Evolutionary conservation across 2,888 invertebrate species (phyloP), one percentile per base, ranked within the genome.

Genomic region (Cloeon dipterum): DNA sequence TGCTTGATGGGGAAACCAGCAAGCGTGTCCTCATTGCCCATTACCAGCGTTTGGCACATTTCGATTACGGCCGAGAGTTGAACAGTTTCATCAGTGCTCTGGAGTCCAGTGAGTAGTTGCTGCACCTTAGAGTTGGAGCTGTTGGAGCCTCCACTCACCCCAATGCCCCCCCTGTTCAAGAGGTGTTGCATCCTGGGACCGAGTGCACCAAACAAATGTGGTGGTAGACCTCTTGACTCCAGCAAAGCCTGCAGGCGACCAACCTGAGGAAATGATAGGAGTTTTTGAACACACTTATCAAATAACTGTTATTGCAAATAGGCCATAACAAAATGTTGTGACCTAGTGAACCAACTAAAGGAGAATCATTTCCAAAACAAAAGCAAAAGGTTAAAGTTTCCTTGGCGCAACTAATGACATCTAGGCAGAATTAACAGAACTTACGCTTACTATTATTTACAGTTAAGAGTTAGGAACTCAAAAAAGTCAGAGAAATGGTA

Each of bases 1-100:
- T 93, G 91, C 50, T 96, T 85, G 25, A 94, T 88, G 0, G 96
- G 96, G 57, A 98, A 94, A n/a, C 93, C 93, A 26, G 91, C 85
- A 37, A 96, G 66, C 1, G 93, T 93, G 56, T 96, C 96, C 59
- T 96, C 96, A 55, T 96, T 96, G 46, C 94, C 94, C 94, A 96
- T 96, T 23, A 96, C 93, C 39, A 96, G 65, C 58, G 96, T 73
- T 63, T 96, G 93, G 56, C 93, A 93, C 91, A 96, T 91, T 62
- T 94, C 93, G 43, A 93, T 91, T 25, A 89, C 91, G 2, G 93
- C 88, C 54, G 93, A 89, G 42, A 96, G 61, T 57, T 96, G 93
- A 52, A 89, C 88, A 7, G 88, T 88, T 53, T 94, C 93, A 55
- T 96, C 93, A 4, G 83, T 85, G 17, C 76, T 76, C 3, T 93